Base-by-base conservation (phyloP, 2,888 invertebrate genomes). In the Xylocampa areola region DNA sequence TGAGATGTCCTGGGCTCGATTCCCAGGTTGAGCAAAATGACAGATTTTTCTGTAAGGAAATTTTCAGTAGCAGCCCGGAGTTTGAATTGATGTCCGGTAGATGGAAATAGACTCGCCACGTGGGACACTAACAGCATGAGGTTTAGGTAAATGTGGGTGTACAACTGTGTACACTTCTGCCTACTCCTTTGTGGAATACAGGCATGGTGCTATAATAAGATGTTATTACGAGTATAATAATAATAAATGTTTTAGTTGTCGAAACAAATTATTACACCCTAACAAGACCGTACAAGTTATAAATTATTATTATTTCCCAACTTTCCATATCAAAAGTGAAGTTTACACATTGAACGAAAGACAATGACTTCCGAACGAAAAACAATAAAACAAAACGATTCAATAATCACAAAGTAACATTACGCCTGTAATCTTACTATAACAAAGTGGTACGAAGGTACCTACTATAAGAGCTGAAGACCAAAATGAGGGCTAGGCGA, bases 331-430 rank as follows among this genome's bases (percentile, higher is more conserved):
- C 19, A 44, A 25, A 44, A 21, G 2, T 35, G 5, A 63, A 51
- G 19, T 62, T 51, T 23, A 17, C 8, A 7, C 11, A 51, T 10
- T 35, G 11, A 11, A 48, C 7, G 13, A 6, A 33, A 2, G 8
- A 13, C 25, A 33, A 27, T 5, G 2, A 45, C 40, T 52, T 33
- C 32, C 29, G 14, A 47, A 10, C 13, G 6, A 37, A 41, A 58
- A 48, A 7, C 39, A 48, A 40, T 44, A 14, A 27, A 32, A 21
- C 11, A 37, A 47, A 23, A 48, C 33, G 21, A 48, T 23, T 30
- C 25, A 4, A 33, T 16, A 30, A 47, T 23, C 32, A 13, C 13
- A 23, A 29, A 41, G 27, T 35, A 14, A 6, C 14, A 35, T 66
- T 37, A 14, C 2, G 8, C 11, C 2, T 29, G 8, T 29, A 36